Base-by-base conservation (phyloP, 2,113 vertebrate genomes). In the Anolis carolinensis region DNA sequence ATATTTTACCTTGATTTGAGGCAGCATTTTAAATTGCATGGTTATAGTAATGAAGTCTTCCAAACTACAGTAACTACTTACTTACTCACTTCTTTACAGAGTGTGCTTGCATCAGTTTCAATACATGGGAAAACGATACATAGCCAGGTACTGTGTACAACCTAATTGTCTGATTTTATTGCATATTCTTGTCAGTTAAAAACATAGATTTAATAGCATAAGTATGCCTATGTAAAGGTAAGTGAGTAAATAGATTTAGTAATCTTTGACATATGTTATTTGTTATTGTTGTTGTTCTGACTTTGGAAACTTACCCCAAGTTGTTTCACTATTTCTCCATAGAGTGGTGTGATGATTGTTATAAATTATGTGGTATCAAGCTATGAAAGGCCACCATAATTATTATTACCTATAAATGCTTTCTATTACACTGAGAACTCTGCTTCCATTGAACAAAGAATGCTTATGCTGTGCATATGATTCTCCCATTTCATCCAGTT, bases 121-220 rank as follows among this genome's bases (percentile, higher is more conserved):
- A 96, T 99, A 99, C 93, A 98, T 99, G 98, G 99, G 99, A 32
- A 99, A 99, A 83, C 94, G 99, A 94, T 98, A 99, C 91, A 99
- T 99, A 81, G 98, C 98, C 96, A 99, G 99, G 99, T 99, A 99
- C 95, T 93, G 96, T 97, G 93, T 94, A 92, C 82, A 71, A 55
- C 86, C 92, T 78, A 55, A 62, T 48, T 76, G 59, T 68, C 70
- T 87, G 55, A 5, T 81, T 81, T 1, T 0, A 59, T 86, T 76
- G 84, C 71, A 85, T 76, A 18, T 70, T n/a, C 32, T 88, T 78
- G 27, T 90, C 36, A 52, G 8, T 86, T 72, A 48, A 81, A 90
- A 25, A 18, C 39, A 30, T 67, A 13, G 59, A 52, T 79, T 77
- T 23, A 30, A 81, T 2, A 83, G 27, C 90, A 50, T 76, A 89